Evolutionary conservation across 2,113 vertebrate genomes (phyloP).

Genomic region (Tenebrosternarchus preto): DNA sequence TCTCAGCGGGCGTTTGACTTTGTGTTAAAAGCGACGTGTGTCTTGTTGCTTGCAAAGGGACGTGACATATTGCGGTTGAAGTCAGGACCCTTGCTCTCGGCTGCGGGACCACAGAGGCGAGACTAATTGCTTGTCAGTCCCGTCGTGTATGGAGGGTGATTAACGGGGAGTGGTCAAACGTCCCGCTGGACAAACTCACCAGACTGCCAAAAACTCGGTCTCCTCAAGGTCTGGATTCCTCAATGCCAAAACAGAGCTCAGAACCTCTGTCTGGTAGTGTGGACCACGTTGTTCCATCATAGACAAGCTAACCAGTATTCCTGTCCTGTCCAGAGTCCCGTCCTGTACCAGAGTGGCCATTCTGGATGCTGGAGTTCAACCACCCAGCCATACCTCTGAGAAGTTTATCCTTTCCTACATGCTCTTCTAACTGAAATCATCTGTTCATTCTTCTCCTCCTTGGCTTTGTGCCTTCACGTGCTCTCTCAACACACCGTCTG

Average conservation of each 20-base stretch:
- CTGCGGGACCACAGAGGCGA: slow-evolving; percentile 32
- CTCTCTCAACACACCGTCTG: slow-evolving; percentile 64
- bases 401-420: slow-evolving; percentile 9
- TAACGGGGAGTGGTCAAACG: slow-evolving; percentile 28
- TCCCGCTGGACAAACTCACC: slow-evolving; percentile 29
- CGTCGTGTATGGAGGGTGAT: slow-evolving; percentile 18
- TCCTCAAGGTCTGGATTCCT: slow-evolving; percentile 12
- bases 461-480: slow-evolving; percentile 39
- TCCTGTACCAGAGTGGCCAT: slow-evolving; percentile 11
- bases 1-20: neutral
- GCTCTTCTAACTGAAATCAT: slow-evolving; percentile 49
- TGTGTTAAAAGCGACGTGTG: neutral
- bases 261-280: neutral
- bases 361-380: slow-evolving; percentile 8
- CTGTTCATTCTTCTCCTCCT: slow-evolving; percentile 38
- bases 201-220: slow-evolving; percentile 18
- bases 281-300: neutral
- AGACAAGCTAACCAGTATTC: slow-evolving; percentile 1
- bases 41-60: slow-evolving; percentile 9
- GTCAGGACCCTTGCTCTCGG: neutral
- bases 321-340: neutral
- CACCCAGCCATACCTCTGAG: slow-evolving; percentile 23
- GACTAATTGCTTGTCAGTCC: slow-evolving; percentile 10
- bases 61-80: slow-evolving; percentile 8
- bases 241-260: neutral